Evolutionary conservation across 2,797 vertebrate genomes (phyloP).

Genomic region (Sandelia bainsii): DNA sequence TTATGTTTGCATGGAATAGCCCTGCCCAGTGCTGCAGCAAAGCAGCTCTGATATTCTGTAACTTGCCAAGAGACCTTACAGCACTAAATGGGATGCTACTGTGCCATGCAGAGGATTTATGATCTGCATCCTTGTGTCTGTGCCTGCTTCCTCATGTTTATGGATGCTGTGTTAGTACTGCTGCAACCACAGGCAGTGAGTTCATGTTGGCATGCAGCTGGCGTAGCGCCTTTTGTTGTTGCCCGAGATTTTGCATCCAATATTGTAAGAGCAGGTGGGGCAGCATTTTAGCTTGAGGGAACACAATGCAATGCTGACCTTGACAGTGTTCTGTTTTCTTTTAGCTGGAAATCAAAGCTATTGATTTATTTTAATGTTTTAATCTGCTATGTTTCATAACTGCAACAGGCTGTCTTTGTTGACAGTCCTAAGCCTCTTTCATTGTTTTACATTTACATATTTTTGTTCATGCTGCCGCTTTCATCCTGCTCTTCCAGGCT

Average conservation of each 20-base stretch:
- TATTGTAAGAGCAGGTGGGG: conserved; percentile 20
- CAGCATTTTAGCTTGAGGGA: conserved; percentile 44
- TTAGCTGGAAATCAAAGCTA: conserved; percentile 14
- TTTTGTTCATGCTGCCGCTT: conserved; percentile 21
- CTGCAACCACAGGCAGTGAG: conserved; percentile 58
- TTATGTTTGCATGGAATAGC: conserved; percentile 8
- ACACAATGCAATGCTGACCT: conserved; percentile 40
- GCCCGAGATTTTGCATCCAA: conserved; percentile 46
- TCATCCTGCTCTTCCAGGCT: conserved; percentile 82
- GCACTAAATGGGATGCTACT: conserved; percentile 56
- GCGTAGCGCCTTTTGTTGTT: conserved; percentile 49
- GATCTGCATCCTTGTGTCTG: conserved; percentile 54
- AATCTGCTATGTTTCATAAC: conserved; percentile 19
- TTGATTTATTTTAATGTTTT: conserved; percentile 54
- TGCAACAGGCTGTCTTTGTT: conserved; percentile 5
- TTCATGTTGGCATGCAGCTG: conserved; percentile 65
- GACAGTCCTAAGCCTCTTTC: conserved; percentile 12
- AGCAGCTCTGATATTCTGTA: conserved; percentile 36
- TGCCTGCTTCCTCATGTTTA: conserved; percentile 76
- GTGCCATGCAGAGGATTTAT: conserved; percentile 63
- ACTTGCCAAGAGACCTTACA: conserved; percentile 55
- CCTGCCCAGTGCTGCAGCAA: conserved; percentile 26
- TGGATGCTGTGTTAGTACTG: conserved; percentile 71
- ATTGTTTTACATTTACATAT: conserved; percentile 10
- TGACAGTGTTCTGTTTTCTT: conserved; percentile 52